Evolutionary conservation across 2,888 invertebrate species (phyloP).

Genomic region (Oxycera nigricornis): DNA sequence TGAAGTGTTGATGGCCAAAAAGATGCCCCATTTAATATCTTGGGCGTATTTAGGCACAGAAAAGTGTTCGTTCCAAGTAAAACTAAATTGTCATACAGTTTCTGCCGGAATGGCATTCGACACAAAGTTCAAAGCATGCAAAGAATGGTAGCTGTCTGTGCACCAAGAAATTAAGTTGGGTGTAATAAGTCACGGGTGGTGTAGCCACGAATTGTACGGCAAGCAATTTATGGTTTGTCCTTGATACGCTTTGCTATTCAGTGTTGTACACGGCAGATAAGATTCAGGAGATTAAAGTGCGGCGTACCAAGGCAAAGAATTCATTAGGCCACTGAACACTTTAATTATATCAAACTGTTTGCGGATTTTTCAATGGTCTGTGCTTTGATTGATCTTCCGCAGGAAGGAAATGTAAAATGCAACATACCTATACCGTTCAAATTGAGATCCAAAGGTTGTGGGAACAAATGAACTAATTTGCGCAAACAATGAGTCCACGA

Average conservation of each 20-base stretch:
- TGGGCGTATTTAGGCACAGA: neutral
- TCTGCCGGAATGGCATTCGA: neutral
- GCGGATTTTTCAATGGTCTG: neutral
- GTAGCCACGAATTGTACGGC: neutral
- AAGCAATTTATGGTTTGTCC: constrained; percentile 16
- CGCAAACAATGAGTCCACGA: too few relatives aligned
- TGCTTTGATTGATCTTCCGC: neutral
- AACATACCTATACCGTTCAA: neutral
- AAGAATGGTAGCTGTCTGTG: neutral
- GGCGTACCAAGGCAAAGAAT: neutral
- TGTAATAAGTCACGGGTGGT: constrained; percentile 20
- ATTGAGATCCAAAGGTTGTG: neutral
- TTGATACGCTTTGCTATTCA: constrained; percentile 5
- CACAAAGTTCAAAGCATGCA: neutral
- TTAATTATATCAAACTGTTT: neutral
- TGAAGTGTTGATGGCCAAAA: neutral
- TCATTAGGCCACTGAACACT: neutral
- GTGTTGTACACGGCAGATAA: neutral
- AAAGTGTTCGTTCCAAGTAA: neutral
- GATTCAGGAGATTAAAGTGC: neutral
- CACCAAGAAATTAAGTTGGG: neutral
- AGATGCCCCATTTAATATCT: too few relatives aligned
- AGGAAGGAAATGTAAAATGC: neutral
- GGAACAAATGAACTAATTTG: too few relatives aligned
- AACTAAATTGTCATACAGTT: neutral